Evolutionary conservation across 2,113 vertebrate species (phyloP), one percentile per base, ranked within the genome.

Genomic region (Micronycteris hirsuta): DNA sequence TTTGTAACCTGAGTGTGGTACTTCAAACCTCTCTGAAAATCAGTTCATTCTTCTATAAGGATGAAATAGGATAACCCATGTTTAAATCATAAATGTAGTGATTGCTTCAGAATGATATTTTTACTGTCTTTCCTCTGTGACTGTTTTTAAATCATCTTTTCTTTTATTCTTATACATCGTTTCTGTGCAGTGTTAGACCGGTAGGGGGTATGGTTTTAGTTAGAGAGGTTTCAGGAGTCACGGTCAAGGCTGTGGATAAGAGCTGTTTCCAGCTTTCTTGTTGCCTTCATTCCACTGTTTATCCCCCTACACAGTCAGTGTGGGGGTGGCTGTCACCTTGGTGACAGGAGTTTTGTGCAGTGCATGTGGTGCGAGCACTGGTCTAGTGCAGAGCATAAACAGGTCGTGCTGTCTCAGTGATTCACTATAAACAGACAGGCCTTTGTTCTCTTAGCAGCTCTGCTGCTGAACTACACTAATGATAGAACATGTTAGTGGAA

Each of bases 371-470:
- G 12, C 41, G 89, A 84, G 67, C 56, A 28, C 56, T 24, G 63
- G 71, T 41, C 41, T 52, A 11, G 6, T 14, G n/a, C n/a, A 16
- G 71, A 47, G 52, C 3, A 15, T 73, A 95, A 77, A 80, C 82
- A 94, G 58, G 76, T 58, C 84, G 71, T 58, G 45, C 88, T 78
- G 88, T 88, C 82, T 63, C 26, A 11, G 85, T 58, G 52, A 89
- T 67, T 94, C 94, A 4, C 7, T 13, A 26, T 52, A 41, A 41
- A 80, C 81, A 93, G 65, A 65, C 86, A 76, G 71, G 45, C 58
- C 54, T 97, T 96, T 96, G 88, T 97, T 95, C 93, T 95, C 68
- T 43, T 73, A 71, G 86, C 43, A 87, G 73, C 84, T 84, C 92
- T 84, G 61, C 47, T 26, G 16, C 56, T 71, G 93, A 85, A 86